Base-by-base conservation (phyloP, 2,888 invertebrate species). In the Entomobrya proxima region DNA sequence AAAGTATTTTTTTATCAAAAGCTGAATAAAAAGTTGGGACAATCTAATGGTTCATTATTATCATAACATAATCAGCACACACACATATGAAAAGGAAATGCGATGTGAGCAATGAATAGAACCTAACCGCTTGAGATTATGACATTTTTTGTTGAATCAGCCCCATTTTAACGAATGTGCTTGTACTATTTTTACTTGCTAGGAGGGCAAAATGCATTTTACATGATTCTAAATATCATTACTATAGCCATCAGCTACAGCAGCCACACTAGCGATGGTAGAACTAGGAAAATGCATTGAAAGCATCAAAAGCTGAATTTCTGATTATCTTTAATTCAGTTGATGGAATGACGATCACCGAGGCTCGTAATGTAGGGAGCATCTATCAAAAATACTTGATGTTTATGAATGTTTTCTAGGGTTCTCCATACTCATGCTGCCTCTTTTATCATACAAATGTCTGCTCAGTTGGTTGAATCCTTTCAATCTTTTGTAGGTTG, bases 401-500 rank as follows among this genome's bases (percentile, higher is more conserved):
- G 27, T 18, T 55, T 27, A 55, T 55, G 27, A 27, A 55, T 55
- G 55, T n/a, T 15, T n/a, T 55, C 6, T n/a, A n/a, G 13, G 1
- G 55, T 18, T 50, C 24, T 50, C 55, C n/a, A n/a, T n/a, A n/a
- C n/a, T n/a, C n/a, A n/a, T 21, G 24, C 27, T 55, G 2, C 27
- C 1, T 55, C 5, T 55, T 55, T 55, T 55, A 27, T 52, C 27
- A n/a, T n/a, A n/a, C n/a, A 27, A 27, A 27, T 55, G 55, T 52
- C 55, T 55, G 55, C 24, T 27, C 55, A 55, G 18, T 55, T 55
- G 11, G 55, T 24, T 55, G 55, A 27, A 24, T 27, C 55, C 55
- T 55, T 55, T 55, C 55, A 55, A n/a, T 55, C 55, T 55, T 55
- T 55, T 55, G 13, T 55, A 27, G n/a, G 27, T 55, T 55, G 55